phyloP scores from a whole-genome alignment of 2,888 invertebrate species.

The Emmelina monodactyla region DNA sequence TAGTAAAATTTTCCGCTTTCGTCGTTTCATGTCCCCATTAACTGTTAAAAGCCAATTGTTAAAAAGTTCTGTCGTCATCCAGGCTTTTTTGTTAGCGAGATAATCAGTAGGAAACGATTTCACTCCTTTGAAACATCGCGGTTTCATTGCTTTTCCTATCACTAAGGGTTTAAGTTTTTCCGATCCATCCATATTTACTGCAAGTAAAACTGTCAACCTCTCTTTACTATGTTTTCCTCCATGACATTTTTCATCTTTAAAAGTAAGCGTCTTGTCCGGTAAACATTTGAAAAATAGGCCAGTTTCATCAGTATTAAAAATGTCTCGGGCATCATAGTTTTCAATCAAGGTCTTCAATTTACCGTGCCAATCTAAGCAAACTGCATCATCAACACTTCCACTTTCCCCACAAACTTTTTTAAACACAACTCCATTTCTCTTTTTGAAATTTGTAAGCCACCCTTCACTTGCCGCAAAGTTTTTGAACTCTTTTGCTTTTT shows the following conservation, averaged over 20 bases:
- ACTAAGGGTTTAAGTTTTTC: conserved; percentile 13
- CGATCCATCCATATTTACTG: conserved; percentile 15
- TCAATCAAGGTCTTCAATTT: conserved; percentile 6
- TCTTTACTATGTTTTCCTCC: conserved; percentile 13
- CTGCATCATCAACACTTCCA: conserved; percentile 5
- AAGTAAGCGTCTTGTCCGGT: conserved; percentile 11
- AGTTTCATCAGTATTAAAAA: conserved; percentile 11
- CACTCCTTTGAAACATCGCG: conserved; percentile 13
- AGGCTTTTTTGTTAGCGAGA: not conserved
- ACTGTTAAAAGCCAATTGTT: conserved; percentile 1
- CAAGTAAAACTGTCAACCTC: conserved; percentile 14
- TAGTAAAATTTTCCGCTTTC: conserved; percentile 5
- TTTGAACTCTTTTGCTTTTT: conserved; percentile 14
- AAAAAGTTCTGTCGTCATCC: not conserved
- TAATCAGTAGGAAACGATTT: conserved; percentile 2
- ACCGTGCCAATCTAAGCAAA: conserved; percentile 3
- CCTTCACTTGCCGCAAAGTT: conserved; percentile 10
- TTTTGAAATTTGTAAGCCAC: conserved; percentile 12
- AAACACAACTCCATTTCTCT: conserved; percentile 8
- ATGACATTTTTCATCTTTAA: conserved; percentile 8
- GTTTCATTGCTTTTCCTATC: conserved; percentile 12
- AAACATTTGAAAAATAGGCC: conserved; percentile 5
- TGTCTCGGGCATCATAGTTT: conserved; percentile 12
- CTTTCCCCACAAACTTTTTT: not conserved
- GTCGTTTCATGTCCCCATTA: conserved; percentile 1